Evolutionary conservation across 2,797 vertebrate genomes (phyloP).

Genomic region (Xenentodon cancila): DNA sequence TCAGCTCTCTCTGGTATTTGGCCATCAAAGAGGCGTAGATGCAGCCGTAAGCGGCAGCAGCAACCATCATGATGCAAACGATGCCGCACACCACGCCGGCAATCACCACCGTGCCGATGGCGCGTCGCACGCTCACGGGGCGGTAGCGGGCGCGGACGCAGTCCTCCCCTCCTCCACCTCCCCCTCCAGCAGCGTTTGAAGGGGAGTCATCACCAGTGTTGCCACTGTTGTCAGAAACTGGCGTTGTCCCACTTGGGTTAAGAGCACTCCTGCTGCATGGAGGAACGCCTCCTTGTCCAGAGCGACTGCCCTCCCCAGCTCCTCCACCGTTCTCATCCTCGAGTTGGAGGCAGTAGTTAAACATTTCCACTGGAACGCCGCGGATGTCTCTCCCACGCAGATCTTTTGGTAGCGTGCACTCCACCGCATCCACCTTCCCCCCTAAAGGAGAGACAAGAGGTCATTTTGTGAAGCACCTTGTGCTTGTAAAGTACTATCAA

Average conservation of each 20-base stretch:
- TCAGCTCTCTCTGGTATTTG: constrained; percentile 97
- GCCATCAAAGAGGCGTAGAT: constrained; percentile 99
- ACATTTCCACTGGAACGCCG: constrained; percentile 96
- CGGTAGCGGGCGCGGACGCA: constrained; percentile 92
- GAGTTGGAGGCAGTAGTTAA: constrained; percentile 96
- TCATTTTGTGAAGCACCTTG: constrained; percentile 51
- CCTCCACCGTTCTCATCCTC: constrained; percentile 90
- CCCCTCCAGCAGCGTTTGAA: constrained; percentile 26
- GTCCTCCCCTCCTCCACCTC: constrained; percentile 75
- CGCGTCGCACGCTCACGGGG: constrained; percentile 93
- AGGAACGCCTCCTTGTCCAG: constrained; percentile 75
- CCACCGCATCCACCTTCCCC: constrained; percentile 90
- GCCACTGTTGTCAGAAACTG: constrained; percentile 62
- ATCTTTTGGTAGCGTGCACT: constrained; percentile 97
- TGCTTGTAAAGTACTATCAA: constrained; percentile 48
- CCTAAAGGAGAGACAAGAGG: constrained; percentile 66
- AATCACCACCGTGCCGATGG: constrained; percentile 97
- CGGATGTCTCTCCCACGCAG: constrained; percentile 96
- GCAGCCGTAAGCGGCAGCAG: constrained; percentile 95
- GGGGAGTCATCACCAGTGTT: constrained; percentile 52
- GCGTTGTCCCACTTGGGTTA: constrained; percentile 61
- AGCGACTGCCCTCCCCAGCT: constrained; percentile 69
- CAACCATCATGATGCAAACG: constrained; percentile 99
- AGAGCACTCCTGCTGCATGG: constrained; percentile 77
- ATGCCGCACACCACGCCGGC: constrained; percentile 97